Evolutionary conservation across 1,140 invertebrate species (phyloP).

Genomic region (Arion vulgaris): DNA sequence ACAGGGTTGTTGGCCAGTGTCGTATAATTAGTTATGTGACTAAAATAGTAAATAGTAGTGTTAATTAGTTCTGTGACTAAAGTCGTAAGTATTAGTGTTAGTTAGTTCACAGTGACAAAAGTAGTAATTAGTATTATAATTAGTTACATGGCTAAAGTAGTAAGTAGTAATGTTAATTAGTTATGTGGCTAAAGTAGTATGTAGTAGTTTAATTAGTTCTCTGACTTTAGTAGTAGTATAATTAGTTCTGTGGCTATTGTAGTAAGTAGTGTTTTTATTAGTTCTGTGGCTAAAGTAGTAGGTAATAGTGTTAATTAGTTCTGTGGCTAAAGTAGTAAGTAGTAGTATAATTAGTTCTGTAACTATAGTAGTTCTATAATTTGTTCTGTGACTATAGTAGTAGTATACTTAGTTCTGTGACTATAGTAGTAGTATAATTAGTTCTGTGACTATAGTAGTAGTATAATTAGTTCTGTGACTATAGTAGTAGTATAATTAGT

Average conservation of each 20-base stretch:
- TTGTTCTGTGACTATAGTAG: not conserved
- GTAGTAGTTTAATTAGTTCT: not conserved
- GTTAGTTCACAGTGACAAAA: not conserved
- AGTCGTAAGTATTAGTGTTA: not conserved
- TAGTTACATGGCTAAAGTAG: too few relatives aligned
- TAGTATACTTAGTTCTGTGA: constrained; percentile 61
- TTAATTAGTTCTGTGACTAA: not conserved
- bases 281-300: not conserved
- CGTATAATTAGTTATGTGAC: constrained; percentile 51
- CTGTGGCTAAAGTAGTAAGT: not conserved
- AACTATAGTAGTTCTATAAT: not conserved
- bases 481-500: not conserved
- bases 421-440: constrained; percentile 74
- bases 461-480: too few relatives aligned
- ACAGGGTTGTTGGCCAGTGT: too few relatives aligned
- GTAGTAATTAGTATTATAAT: not conserved
- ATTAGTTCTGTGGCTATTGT: not conserved
- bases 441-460: constrained; percentile 57
- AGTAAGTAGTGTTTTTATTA: not conserved
- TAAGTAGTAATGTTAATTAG: too few relatives aligned
- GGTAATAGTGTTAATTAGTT: not conserved
- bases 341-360: not conserved
- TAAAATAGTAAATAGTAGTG: too few relatives aligned
- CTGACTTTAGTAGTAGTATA: not conserved
- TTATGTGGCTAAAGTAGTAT: not conserved